Evolutionary conservation across 2,888 invertebrate species (phyloP).

Genomic region (Volucella zonaria): DNA sequence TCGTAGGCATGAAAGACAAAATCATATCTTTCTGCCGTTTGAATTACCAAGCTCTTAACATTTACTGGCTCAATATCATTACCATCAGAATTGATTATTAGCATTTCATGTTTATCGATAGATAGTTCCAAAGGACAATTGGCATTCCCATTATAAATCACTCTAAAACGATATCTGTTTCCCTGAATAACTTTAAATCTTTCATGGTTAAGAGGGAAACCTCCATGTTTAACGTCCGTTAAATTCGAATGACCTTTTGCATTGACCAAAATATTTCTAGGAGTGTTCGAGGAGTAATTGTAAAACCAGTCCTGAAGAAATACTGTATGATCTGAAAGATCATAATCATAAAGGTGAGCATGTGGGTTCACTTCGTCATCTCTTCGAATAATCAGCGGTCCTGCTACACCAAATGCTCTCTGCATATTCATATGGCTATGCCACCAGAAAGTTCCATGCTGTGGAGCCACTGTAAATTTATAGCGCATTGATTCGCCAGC

Average conservation of each 20-base stretch:
- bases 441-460: constrained; percentile 80
- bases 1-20: constrained; percentile 79
- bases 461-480: constrained; percentile 78
- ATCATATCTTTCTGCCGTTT: constrained; percentile 79
- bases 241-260: constrained; percentile 78
- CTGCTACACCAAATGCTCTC: constrained; percentile 79
- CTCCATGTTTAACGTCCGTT: constrained; percentile 57
- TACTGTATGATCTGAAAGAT: constrained; percentile 78
- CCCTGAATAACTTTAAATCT: constrained; percentile 77
- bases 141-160: constrained; percentile 79
- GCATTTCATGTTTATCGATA: constrained; percentile 78
- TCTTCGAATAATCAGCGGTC: constrained; percentile 77
- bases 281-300: constrained; percentile 76
- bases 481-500: constrained; percentile 80
- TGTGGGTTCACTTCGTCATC: constrained; percentile 77
- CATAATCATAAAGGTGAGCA: constrained; percentile 78
- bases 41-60: constrained; percentile 78
- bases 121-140: constrained; percentile 79
- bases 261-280: constrained; percentile 79
- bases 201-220: constrained; percentile 74
- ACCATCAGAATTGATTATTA: constrained; percentile 79
- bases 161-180: constrained; percentile 80
- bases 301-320: constrained; percentile 80
- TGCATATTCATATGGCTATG: constrained; percentile 80
- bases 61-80: constrained; percentile 79